Percentiles rank a stretch among this genome's conserved stretches.
Conservation (phyloP, 2,797 vertebrate genomes). For the Scarus forsteni region DNA sequence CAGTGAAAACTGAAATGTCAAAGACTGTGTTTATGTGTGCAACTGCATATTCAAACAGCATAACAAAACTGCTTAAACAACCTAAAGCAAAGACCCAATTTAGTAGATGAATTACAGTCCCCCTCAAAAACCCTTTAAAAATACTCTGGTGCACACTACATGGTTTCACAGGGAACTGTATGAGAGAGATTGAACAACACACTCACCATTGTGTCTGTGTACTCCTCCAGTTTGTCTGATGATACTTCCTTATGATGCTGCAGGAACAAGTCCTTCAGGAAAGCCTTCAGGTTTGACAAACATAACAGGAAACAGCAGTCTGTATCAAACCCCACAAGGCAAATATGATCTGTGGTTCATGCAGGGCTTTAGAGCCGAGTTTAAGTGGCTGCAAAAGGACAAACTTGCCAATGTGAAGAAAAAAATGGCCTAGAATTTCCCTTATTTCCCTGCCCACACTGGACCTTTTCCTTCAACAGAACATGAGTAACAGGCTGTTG, state of each 20-base stretch:
- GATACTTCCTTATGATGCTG: constrained; percentile 87
- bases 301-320: constrained; percentile 1
- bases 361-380: too few relatives aligned
- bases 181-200: neutral
- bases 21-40: too few relatives aligned
- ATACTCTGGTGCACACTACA: neutral
- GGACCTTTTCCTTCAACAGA: neutral
- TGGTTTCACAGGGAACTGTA: neutral
- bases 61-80: neutral
- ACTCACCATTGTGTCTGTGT: constrained; percentile 92
- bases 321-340: too few relatives aligned
- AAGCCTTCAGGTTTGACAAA: constrained; percentile 80
- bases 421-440: neutral
- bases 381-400: neutral
- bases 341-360: too few relatives aligned
- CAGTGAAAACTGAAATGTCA: too few relatives aligned
- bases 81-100: neutral
- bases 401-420: neutral
- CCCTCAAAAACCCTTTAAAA: neutral
- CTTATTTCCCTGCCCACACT: neutral
- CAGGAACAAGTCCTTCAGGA: constrained; percentile 91
- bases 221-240: constrained; percentile 90
- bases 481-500: neutral
- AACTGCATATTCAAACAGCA: neutral
- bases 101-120: neutral